These are phyloP conservation scores for Stratiomys singularior DNA, from an alignment of 2,888 invertebrate genomes.

Conservation along the genomic window DNA sequence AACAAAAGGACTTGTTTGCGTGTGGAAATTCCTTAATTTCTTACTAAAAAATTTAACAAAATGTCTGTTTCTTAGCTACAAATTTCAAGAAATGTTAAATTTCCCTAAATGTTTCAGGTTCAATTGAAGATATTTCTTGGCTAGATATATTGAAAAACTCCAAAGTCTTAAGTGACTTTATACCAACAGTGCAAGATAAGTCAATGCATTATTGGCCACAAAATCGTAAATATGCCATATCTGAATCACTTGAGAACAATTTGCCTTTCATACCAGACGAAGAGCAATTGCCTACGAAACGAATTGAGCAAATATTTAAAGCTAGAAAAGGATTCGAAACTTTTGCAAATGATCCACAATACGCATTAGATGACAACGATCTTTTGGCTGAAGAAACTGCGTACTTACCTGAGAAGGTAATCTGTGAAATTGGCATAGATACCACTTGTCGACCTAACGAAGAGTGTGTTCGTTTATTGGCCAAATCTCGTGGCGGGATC, in stretches of 20 bases:
- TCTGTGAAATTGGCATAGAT: conserved; percentile 72
- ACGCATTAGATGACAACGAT: conserved; percentile 29
- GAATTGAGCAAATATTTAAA: conserved; percentile 26
- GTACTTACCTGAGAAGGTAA: conserved; percentile 65
- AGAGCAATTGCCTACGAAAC: conserved; percentile 32
- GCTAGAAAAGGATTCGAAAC: conserved; percentile 23
- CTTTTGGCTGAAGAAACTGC: conserved; percentile 54
- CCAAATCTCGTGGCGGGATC: conserved; percentile 73
- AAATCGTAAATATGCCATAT: conserved; percentile 57
- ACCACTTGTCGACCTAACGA: conserved; percentile 73
- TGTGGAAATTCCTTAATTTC: too few species aligned
- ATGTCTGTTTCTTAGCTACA: too few species aligned
- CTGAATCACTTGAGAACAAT: conserved; percentile 33
- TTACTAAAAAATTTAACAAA: too few species aligned
- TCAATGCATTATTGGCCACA: conserved; percentile 61
- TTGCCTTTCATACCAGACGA: conserved; percentile 48
- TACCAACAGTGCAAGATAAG: conserved; percentile 54
- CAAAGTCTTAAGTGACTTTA: conserved; percentile 54
- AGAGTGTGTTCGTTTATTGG: conserved; percentile 71
- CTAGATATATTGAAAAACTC: conserved; percentile 58
- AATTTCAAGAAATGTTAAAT: too few species aligned
- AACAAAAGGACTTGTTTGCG: too few species aligned
- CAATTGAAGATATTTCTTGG: conserved; percentile 57
- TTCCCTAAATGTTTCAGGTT: conserved; percentile 26
- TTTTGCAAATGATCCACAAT: conserved; percentile 29